Base-by-base conservation (phyloP, 2,888 invertebrate genomes). In the Ephialtes manifestator region DNA sequence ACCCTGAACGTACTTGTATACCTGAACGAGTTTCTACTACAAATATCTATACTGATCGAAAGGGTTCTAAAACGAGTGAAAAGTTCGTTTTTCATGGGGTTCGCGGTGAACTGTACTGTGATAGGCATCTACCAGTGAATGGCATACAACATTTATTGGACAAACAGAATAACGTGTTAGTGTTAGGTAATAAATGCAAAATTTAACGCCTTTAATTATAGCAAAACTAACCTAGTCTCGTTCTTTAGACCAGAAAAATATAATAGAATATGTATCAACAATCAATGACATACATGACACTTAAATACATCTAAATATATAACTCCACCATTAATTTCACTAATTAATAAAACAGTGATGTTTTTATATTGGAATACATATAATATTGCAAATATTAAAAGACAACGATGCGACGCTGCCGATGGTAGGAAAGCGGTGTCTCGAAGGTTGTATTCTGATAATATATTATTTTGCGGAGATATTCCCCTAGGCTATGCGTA, bases 1-100 rank as follows among this genome's bases (percentile, higher is more conserved):
- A 71, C 74, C 53, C 18, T 35, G 39, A 71, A 28, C 24, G 39
- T 68, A 74, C 48, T 76, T 35, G 20, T 68, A 46, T 48, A 68
- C 70, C 63, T 68, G 20, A 75, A 75, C 53, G 60, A 82, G 72
- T 39, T 72, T 83, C 24, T 39, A 8, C 63, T 10, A 63, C 63
- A 63, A 63, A 71, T 77, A 20, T 51, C 28, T 53, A 46, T 35
- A 24, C 35, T 24, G 53, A 78, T 31, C 11, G 67, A 51, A 70
- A 24, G 60, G 43, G 13, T 31, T 18, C 20, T 31, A 53, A 70
- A 46, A 77, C 46, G 48, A 58, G 48, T 53, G 31, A 18, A 67
- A 24, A 65, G 55, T 53, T 51, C 68, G 24, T 53, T 63, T 46
- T 43, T 39, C 35, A 24, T 20, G 43, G 24, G 10, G 8, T 63